A percentile compares a stretch with the other conserved stretches of the same genome.
phyloP scores from a whole-genome alignment of 2,888 invertebrate genomes.

The Julus scanicus region DNA sequence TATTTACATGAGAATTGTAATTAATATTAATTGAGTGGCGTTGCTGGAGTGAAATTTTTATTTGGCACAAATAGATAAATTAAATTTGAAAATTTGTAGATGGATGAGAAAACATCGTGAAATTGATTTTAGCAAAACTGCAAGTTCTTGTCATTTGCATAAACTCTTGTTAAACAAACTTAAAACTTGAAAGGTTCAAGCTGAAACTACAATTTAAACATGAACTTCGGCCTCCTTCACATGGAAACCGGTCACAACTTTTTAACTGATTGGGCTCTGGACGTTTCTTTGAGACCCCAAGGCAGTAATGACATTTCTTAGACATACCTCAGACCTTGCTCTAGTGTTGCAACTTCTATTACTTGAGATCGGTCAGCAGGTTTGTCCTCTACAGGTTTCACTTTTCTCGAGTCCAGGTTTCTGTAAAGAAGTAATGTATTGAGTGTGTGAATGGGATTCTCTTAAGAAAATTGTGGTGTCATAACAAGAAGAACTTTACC shows the following conservation, averaged over 20 bases:
- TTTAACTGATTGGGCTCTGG: not conserved
- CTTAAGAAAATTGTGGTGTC: no score
- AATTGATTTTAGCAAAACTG: no score
- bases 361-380: conserved; percentile 50
- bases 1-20: no score
- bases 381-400: conserved; percentile 50
- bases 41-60: no score
- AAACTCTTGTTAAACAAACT: no score
- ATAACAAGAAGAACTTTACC: conserved; percentile 46
- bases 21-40: no score
- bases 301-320: not conserved
- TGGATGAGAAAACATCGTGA: no score
- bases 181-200: no score
- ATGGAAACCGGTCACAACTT: not conserved
- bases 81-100: no score
- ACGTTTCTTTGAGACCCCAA: not conserved
- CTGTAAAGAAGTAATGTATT: not conserved
- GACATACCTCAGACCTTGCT: conserved; percentile 53
- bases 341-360: conserved; percentile 56
- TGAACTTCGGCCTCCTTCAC: not conserved
- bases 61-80: no score
- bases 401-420: conserved; percentile 52
- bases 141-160: no score
- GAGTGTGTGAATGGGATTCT: no score
- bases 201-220: not conserved